These are phyloP conservation scores for Buathra laborator DNA, from an alignment of 2,888 invertebrate genomes.

Conservation along the genomic window DNA sequence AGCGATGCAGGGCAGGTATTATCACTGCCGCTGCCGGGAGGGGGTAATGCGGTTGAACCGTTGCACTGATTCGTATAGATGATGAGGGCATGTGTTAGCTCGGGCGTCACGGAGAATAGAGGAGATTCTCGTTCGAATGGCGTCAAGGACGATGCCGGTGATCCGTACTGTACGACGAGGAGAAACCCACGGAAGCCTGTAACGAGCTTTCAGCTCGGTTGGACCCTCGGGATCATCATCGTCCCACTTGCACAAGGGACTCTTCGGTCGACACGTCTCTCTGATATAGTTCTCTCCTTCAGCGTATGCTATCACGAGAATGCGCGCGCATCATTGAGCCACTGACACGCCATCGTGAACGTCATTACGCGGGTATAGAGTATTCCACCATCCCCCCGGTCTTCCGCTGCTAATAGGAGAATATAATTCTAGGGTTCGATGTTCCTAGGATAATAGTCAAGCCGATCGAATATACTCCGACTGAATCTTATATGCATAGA, in stretches of 20 bases:
- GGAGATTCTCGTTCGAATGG: conserved; percentile 48
- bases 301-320: neutral
- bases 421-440: neutral
- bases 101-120: conserved; percentile 35
- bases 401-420: neutral
- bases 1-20: conserved; percentile 2
- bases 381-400: neutral
- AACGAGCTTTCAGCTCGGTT: conserved; percentile 67
- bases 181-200: conserved; percentile 59
- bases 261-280: conserved; percentile 28
- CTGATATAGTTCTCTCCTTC: conserved; percentile 30
- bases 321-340: conserved; percentile 55
- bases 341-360: conserved; percentile 59
- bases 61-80: conserved; percentile 52
- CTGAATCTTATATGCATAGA: neutral
- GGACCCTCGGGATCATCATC: conserved; percentile 63
- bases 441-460: neutral
- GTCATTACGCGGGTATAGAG: conserved; percentile 55
- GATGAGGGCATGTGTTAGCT: conserved; percentile 12
- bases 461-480: neutral
- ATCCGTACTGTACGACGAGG: conserved; percentile 56
- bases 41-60: conserved; percentile 15
- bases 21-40: neutral
- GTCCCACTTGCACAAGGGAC: conserved; percentile 26
- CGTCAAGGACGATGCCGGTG: conserved; percentile 59